Evolutionary conservation across 2,113 vertebrate genomes (phyloP).

Genomic region (Salvelinus alpinus): DNA sequence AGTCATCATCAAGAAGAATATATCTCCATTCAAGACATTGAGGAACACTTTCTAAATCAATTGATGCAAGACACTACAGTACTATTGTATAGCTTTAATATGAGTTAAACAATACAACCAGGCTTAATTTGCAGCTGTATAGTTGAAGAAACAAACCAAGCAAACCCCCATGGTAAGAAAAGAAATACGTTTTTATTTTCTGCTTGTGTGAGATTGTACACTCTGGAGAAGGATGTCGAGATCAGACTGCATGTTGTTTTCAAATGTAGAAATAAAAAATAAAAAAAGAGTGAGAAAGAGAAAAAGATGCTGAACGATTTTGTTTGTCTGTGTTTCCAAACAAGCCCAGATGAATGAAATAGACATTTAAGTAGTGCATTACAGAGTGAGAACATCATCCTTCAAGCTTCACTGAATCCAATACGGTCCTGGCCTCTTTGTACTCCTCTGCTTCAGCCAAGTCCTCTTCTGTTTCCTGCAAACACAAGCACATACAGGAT

Average conservation of each 20-base stretch:
- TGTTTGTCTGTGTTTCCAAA: conserved; percentile 50
- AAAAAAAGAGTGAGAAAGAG: neutral
- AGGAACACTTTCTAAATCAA: too few species aligned
- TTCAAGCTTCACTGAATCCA: conserved; percentile 92
- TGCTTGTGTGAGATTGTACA: conserved; percentile 37
- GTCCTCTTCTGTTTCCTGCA: conserved; percentile 89
- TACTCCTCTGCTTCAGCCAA: conserved; percentile 88
- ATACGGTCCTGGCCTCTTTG: conserved; percentile 83
- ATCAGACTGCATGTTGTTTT: conserved; percentile 36
- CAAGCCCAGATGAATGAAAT: conserved; percentile 75
- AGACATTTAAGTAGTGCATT: conserved; percentile 70
- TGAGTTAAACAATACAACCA: neutral
- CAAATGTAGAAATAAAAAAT: conserved; percentile 49
- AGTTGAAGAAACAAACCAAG: neutral
- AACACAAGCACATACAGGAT: conserved; percentile 17
- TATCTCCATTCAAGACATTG: too few species aligned
- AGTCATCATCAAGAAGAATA: too few species aligned
- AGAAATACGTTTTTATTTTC: conserved; percentile 27
- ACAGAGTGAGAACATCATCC: conserved; percentile 75
- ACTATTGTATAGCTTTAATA: too few species aligned
- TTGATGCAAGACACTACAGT: too few species aligned
- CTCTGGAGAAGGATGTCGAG: conserved; percentile 26
- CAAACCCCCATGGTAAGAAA: neutral
- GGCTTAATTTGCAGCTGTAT: neutral
- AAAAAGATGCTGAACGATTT: conserved; percentile 32